Evolutionary conservation across 2,113 vertebrate genomes (phyloP).

Genomic region (Myrmophylax atrothorax): DNA sequence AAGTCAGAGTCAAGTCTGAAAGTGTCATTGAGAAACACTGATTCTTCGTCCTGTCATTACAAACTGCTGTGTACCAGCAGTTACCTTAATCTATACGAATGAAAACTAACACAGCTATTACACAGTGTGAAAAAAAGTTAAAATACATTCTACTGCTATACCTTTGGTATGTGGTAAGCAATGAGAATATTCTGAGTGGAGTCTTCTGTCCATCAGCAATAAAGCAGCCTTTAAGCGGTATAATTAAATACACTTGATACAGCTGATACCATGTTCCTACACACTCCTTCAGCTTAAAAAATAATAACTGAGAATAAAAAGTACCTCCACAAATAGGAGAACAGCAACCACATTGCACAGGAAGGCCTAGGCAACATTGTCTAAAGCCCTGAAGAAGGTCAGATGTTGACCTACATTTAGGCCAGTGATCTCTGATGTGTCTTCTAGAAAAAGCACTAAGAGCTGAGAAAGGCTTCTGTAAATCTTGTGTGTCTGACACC

Average conservation of each 20-base stretch:
- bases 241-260: constrained; percentile 54
- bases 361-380: neutral
- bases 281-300: neutral
- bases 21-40: neutral
- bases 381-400: neutral
- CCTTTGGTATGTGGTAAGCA: neutral
- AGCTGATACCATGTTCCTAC: constrained; percentile 32
- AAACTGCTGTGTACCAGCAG: neutral
- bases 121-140: neutral
- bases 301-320: neutral
- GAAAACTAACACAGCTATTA: neutral
- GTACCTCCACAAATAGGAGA: neutral
- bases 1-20: neutral
- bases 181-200: neutral
- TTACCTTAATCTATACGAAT: neutral
- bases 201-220: neutral
- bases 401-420: neutral
- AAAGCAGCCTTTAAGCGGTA: neutral
- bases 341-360: neutral
- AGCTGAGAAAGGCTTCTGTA: neutral
- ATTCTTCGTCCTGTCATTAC: neutral
- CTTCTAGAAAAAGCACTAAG: neutral
- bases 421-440: neutral
- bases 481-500: neutral
- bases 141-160: neutral